phyloP scores from a whole-genome alignment of 2,113 vertebrate species.

The Cinclus cinclus region DNA sequence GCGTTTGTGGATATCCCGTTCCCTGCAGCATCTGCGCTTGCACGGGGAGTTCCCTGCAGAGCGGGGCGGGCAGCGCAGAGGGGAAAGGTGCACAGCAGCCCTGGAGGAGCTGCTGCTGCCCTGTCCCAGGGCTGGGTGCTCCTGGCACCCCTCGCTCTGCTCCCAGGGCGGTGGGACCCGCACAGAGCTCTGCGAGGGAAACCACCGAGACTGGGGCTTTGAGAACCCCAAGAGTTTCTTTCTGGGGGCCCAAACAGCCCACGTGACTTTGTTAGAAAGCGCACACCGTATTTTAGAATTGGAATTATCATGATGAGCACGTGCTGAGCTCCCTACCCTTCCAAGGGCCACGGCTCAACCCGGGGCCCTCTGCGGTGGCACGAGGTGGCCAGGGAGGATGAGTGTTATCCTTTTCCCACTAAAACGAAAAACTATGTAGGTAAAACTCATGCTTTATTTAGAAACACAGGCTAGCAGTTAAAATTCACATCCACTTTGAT shows the following conservation, averaged over 20 bases:
- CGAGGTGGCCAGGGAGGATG: neutral
- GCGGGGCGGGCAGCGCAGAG: neutral
- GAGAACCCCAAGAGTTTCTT: neutral
- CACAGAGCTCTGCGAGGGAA: neutral
- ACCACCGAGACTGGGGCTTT: fast-evolving
- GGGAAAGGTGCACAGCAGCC: neutral
- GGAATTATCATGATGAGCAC: fast-evolving
- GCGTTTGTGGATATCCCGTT: neutral
- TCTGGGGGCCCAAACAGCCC: neutral
- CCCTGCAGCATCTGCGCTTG: neutral
- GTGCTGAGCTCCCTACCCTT: neutral
- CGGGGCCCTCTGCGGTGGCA: neutral
- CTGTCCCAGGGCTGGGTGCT: neutral
- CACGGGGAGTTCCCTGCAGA: neutral
- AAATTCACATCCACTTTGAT: neutral
- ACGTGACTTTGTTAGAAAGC: neutral
- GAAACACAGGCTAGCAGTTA: neutral
- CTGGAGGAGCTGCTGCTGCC: neutral
- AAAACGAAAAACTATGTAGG: neutral
- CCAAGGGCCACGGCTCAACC: neutral
- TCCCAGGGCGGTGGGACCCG: fast-evolving
- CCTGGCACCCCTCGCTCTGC: neutral
- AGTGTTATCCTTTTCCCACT: neutral
- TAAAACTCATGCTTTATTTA: neutral
- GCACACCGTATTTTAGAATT: fast-evolving